phyloP scores from a whole-genome alignment of 2,888 invertebrate species.

The Pyrrhosoma nymphula region DNA sequence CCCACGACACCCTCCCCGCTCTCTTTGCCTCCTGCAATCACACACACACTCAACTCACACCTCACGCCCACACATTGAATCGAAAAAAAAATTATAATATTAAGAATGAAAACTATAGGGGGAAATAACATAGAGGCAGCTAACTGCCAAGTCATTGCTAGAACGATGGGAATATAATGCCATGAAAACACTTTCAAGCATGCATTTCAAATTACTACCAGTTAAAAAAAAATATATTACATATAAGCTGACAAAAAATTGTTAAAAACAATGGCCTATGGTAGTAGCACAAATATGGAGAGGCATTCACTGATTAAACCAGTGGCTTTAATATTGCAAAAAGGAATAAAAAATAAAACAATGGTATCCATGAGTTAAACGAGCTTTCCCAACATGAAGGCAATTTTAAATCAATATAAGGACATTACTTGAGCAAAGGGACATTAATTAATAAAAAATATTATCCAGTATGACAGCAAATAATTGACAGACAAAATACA shows the following conservation, averaged over 20 bases:
- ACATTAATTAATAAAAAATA: not conserved
- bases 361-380: not conserved
- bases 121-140: slow-evolving; percentile 18
- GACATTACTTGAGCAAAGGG: slow-evolving; percentile 6
- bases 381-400: not conserved
- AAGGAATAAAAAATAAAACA: not conserved
- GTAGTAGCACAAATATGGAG: not conserved
- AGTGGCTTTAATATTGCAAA: not conserved
- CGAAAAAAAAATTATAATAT: not conserved
- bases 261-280: not conserved
- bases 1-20: slow-evolving; percentile 79
- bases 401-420: not conserved
- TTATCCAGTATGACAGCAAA: not conserved
- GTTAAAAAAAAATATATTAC: not conserved
- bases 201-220: slow-evolving; percentile 24
- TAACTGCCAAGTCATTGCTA: slow-evolving; percentile 68
- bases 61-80: not conserved
- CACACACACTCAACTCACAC: slow-evolving; percentile 74
- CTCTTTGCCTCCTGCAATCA: slow-evolving; percentile 81
- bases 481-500: not conserved
- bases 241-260: not conserved
- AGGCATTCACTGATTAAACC: not conserved
- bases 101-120: not conserved
- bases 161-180: slow-evolving; percentile 75
- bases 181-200: not conserved